Evolutionary conservation across 2,797 vertebrate genomes (phyloP).

Genomic region (Crocodylus rhombifer): DNA sequence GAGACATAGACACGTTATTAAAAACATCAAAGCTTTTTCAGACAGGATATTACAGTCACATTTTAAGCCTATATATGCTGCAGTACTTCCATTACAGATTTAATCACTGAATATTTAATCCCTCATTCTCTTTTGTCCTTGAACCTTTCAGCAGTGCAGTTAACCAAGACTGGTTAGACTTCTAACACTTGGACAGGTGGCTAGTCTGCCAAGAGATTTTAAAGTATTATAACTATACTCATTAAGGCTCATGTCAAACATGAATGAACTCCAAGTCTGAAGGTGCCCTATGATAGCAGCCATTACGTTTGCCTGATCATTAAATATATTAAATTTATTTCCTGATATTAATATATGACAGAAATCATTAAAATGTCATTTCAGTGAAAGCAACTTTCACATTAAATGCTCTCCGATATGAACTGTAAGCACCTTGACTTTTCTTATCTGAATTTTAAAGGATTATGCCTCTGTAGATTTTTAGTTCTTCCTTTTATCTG

Average conservation of each 20-base stretch:
- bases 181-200: neutral
- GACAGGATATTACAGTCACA: neutral
- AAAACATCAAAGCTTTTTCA: neutral
- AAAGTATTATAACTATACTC: neutral
- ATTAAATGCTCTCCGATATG: neutral
- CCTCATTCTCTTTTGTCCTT: neutral
- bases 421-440: neutral
- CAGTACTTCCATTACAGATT: neutral
- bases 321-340: neutral
- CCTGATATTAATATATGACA: neutral
- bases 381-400: neutral
- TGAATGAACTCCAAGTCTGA: neutral
- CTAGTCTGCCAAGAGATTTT: neutral
- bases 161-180: neutral
- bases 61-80: neutral
- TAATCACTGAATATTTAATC: neutral
- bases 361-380: neutral
- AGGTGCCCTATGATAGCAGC: neutral
- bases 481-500: neutral
- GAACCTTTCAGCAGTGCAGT: neutral
- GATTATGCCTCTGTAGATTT: neutral
- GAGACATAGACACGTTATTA: neutral
- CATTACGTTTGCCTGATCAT: neutral
- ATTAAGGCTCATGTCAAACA: fast-evolving
- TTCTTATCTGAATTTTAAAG: neutral